Evolutionary conservation across 1,140 invertebrate species (phyloP).

Genomic region (Sarcophaga bullata): DNA sequence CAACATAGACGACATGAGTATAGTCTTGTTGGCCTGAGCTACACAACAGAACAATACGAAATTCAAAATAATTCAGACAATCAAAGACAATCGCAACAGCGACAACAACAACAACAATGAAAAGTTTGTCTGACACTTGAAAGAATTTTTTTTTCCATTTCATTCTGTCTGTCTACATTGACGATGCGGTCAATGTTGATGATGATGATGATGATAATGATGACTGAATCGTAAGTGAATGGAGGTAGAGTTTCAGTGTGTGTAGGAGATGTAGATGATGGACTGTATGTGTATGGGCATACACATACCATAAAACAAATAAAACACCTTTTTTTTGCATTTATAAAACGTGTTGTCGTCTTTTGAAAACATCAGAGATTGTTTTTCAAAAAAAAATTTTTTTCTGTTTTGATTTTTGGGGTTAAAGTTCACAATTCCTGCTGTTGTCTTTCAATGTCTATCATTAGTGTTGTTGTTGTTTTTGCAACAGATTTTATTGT

Average conservation of each 20-base stretch:
- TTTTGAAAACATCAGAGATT: no score
- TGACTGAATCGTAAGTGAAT: neutral
- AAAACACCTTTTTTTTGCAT: conserved; percentile 26
- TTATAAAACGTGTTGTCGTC: no score
- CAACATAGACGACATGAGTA: neutral
- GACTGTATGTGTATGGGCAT: neutral
- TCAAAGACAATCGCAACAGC: no score
- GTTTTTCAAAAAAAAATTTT: neutral
- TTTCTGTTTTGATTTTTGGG: neutral
- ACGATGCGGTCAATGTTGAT: neutral
- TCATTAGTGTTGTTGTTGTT: neutral
- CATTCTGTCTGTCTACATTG: no score
- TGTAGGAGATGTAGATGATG: neutral
- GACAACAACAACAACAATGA: neutral
- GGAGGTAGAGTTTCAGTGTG: neutral
- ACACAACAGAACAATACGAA: neutral
- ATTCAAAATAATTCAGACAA: neutral
- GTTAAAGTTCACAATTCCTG: conserved; percentile 2
- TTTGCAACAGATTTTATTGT: neutral
- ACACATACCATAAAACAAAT: conserved; percentile 16
- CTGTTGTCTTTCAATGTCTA: neutral
- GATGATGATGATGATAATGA: neutral
- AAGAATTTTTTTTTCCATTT: neutral
- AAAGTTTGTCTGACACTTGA: conserved; percentile 22
- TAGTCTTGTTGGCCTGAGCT: neutral